Base-by-base conservation (phyloP, 53 echinoderm and acorn worm genomes). In the Astropecten irregularis region DNA sequence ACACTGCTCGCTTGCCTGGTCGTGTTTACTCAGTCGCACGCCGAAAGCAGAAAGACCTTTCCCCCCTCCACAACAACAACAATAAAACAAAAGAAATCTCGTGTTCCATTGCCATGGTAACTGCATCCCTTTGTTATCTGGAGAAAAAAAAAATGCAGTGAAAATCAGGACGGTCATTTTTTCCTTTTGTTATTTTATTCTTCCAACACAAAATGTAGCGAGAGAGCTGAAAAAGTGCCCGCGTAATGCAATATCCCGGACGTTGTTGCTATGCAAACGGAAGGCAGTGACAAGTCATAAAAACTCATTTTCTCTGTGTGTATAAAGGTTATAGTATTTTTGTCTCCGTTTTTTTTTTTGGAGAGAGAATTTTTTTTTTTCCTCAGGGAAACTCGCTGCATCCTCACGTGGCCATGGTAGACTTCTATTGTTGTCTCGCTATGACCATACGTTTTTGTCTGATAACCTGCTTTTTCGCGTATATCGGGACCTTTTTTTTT, bases 1-100 rank as follows among this genome's bases (percentile, higher is more conserved):
- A 71, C 52, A 71, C 71, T 21, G 51, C 71, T 71, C 71, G 26
- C 32, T 71, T 71, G 71, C 71, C 44, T 33, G 51, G 31, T 52
- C 71, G 5, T 71, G 71, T 71, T 71, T 71, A 71, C 71, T 71
- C 71, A 71, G 71, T 71, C 71, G 71, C 71, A 31, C 25, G 71
- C 71, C 71, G 28, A 52, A 71, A 71, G 48, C 51, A 44, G 34
- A 71, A 52, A 32, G 52, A 32, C 9, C 29, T 30, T 2, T 15
- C 59, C 59, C 59, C 18, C n/a, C n/a, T n/a, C n/a, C n/a, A n/a
- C n/a, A n/a, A n/a, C n/a, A n/a, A n/a, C n/a, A n/a, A n/a, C n/a
- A n/a, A n/a, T n/a, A n/a, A n/a, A n/a, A n/a, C 54, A n/a, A 47
- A 48, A 52, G 52, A 51, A 71, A 19, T 32, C 71, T 50, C 35